Conservation (phyloP, 2,797 vertebrate genomes). For the Tenualosa ilisha region DNA sequence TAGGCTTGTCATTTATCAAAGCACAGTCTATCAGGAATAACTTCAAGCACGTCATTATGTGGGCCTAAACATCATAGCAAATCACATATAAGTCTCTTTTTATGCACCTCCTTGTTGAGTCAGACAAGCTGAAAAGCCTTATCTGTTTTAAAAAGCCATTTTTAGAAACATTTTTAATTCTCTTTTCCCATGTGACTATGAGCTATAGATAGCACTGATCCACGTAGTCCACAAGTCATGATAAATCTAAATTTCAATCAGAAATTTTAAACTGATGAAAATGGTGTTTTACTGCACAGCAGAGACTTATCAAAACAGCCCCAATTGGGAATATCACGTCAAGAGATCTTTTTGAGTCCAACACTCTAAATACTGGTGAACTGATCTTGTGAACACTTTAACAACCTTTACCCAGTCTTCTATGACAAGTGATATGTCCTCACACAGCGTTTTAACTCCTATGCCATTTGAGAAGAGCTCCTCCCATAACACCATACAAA, state of each 20-base stretch:
- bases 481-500: neutral
- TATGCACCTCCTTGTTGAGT: neutral
- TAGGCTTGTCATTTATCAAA: conserved; percentile 14
- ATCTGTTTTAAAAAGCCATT: neutral
- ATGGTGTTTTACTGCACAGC: neutral
- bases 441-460: no score
- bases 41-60: conserved; percentile 19
- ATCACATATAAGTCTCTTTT: neutral
- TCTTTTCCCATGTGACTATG: neutral
- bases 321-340: neutral
- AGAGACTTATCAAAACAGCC: neutral
- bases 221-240: neutral
- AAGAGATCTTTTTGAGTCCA: neutral
- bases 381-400: neutral
- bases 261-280: neutral
- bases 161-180: neutral
- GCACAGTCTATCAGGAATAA: neutral
- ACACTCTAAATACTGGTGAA: neutral
- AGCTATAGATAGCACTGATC: neutral
- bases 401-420: neutral
- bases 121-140: neutral
- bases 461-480: no score
- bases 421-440: no score
- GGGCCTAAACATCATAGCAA: conserved; percentile 1
- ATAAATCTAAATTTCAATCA: neutral